Evolutionary conservation across 2,113 vertebrate genomes (phyloP).

Genomic region (Elephantulus edwardii): DNA sequence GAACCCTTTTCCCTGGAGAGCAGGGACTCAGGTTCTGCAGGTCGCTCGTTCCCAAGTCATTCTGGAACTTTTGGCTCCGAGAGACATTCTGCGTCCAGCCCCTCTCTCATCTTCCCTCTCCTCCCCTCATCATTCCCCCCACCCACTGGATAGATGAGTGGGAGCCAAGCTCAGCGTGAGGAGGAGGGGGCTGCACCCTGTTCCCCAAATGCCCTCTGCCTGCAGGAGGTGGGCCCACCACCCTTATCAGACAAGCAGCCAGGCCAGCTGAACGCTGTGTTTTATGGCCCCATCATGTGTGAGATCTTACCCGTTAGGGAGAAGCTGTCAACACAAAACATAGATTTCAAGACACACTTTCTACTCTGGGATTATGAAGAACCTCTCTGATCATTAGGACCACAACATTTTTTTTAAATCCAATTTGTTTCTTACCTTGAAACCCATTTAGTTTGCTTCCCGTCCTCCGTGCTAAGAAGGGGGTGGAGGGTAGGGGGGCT

Average conservation of each 20-base stretch:
- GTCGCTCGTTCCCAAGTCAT: rapidly evolving
- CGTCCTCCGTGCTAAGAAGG: background rate
- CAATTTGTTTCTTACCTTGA: slow-evolving; percentile 72
- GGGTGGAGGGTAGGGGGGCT: no score
- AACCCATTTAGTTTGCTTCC: slow-evolving; percentile 69
- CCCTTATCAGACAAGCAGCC: background rate
- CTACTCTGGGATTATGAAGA: slow-evolving; percentile 70
- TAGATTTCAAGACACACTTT: slow-evolving; percentile 63
- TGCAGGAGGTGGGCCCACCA: background rate
- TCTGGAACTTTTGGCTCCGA: background rate
- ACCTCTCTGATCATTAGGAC: slow-evolving; percentile 69
- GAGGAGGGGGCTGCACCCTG: rapidly evolving
- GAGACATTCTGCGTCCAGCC: background rate
- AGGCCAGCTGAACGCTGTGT: background rate
- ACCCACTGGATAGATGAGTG: no score
- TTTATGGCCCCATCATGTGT: slow-evolving; percentile 60
- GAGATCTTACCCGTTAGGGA: slow-evolving; percentile 72
- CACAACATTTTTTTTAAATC: slow-evolving; percentile 69
- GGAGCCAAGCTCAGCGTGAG: background rate
- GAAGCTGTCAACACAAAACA: slow-evolving; percentile 68
- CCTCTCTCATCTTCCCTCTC: background rate
- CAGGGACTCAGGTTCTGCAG: background rate
- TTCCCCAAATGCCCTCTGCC: background rate
- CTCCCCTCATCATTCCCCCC: no score
- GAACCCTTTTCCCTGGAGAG: background rate